These are phyloP conservation scores for Bellardia bayeri DNA, from an alignment of 2,888 invertebrate species.

Conservation along the genomic window DNA sequence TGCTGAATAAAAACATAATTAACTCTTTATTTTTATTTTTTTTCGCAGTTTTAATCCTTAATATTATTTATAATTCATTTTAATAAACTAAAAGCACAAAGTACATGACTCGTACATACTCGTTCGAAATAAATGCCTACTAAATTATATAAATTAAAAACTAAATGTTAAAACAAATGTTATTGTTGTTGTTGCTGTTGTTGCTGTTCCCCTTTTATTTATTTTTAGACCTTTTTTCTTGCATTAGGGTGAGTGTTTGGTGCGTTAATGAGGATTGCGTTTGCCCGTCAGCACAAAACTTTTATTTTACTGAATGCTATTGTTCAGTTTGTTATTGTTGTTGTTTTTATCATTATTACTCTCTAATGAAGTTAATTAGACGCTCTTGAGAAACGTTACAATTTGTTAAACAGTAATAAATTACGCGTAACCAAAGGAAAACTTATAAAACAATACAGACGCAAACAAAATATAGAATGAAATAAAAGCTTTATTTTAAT, in stretches of 20 bases:
- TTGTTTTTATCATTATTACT: not conserved
- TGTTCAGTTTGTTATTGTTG: not conserved
- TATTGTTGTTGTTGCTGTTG: not conserved
- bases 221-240: slow-evolving; percentile 2
- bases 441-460: not conserved
- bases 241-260: not conserved
- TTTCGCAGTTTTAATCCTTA: not conserved
- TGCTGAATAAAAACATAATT: not conserved
- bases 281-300: not conserved
- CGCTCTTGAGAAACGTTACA: slow-evolving; percentile 31
- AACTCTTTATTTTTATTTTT: not conserved
- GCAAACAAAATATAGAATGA: not conserved
- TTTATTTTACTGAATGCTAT: not conserved
- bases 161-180: not conserved
- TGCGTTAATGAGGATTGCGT: not conserved
- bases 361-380: slow-evolving; percentile 28
- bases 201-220: not conserved
- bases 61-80: not conserved
- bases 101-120: not conserved
- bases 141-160: slow-evolving; percentile 13
- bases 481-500: not conserved
- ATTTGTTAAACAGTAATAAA: slow-evolving; percentile 19
- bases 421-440: not conserved
- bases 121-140: not conserved
- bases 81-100: slow-evolving; percentile 14